Base-by-base conservation (phyloP, 2,888 invertebrate species). In the Eulithis prunata region DNA sequence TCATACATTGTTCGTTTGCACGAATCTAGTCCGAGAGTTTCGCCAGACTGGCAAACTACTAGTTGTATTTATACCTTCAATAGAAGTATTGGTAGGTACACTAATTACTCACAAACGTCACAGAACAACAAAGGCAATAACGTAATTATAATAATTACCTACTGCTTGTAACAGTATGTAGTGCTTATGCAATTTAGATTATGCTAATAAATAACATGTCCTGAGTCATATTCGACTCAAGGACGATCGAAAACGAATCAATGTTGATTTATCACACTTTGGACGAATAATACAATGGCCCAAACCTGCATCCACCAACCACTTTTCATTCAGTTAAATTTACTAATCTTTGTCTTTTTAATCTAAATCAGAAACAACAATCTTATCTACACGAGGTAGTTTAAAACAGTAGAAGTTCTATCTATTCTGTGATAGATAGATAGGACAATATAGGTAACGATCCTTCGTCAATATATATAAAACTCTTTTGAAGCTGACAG, bases 131-230 rank as follows among this genome's bases (percentile, higher is more conserved):
- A 53, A 38, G 53, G 53, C 38, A 53, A 38, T 38, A 38, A 36
- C 2, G 4, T 53, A 7, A 53, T 36, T 53, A 52, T 32, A n/a
- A 36, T 32, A 53, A 53, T 53, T n/a, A 32, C 52, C 32, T 32
- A 52, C 21, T 6, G 32, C 28, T 52, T 51, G 11, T 51, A 51
- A 32, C 41, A 41, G n/a, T 53, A 38, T n/a, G 38, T 38, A 38
- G 53, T n/a, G 53, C 3, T 46, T 57, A 57, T 57, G 57, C n/a
- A 32, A 57, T 57, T 57, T 57, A 45, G n/a, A 47, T 57, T 32
- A 13, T 47, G 46, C 36, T n/a, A 28, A 47, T 46, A 57, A 46
- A 41, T 41, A 57, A 46, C 45, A 21, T 12, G 45, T 14, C n/a
- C 14, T 45, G 56, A 56, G 56, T 56, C 56, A 56, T 45, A 32